Evolutionary conservation across 2,888 invertebrate species (phyloP).

Genomic region (Drosophila histrio): DNA sequence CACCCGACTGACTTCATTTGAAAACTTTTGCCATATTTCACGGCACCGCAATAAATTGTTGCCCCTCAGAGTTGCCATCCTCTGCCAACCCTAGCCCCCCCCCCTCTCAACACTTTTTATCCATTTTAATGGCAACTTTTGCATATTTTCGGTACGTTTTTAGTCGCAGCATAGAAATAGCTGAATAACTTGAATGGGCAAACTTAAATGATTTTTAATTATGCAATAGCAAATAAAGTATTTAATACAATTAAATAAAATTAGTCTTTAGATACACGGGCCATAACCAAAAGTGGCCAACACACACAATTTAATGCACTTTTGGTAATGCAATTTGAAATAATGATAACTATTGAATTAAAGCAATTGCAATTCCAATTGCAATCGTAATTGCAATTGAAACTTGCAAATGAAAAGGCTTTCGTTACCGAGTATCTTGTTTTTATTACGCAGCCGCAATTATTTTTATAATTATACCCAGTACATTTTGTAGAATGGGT

Average conservation of each 20-base stretch:
- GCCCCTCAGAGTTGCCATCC: slow-evolving; percentile 18
- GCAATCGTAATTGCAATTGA: slow-evolving; percentile 30
- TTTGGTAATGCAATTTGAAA: slow-evolving; percentile 39
- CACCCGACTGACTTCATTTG: slow-evolving; percentile 64
- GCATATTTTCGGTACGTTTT: slow-evolving; percentile 46
- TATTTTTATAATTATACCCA: slow-evolving; percentile 28
- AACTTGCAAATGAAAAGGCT: slow-evolving; percentile 20
- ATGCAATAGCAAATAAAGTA: slow-evolving; percentile 32
- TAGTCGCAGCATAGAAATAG: slow-evolving; percentile 4
- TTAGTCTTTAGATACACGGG: slow-evolving; percentile 8
- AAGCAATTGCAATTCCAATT: slow-evolving; percentile 29
- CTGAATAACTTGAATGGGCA: slow-evolving; percentile 37
- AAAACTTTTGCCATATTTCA: slow-evolving; percentile 75
- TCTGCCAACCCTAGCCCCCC: too few species aligned
- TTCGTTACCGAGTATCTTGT: slow-evolving; percentile 13
- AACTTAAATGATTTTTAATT: slow-evolving; percentile 69
- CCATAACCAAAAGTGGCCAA: slow-evolving; percentile 19
- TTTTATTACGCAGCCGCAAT: slow-evolving; percentile 14
- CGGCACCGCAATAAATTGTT: slow-evolving; percentile 68
- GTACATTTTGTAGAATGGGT: neutral
- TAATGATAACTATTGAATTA: slow-evolving; percentile 64
- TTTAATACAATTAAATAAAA: slow-evolving; percentile 24
- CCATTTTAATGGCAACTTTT: slow-evolving; percentile 43
- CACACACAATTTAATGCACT: slow-evolving; percentile 40
- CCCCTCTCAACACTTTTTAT: neutral